Conservation (phyloP, 2,113 vertebrate species). For the Pygoscelis antarcticus region DNA sequence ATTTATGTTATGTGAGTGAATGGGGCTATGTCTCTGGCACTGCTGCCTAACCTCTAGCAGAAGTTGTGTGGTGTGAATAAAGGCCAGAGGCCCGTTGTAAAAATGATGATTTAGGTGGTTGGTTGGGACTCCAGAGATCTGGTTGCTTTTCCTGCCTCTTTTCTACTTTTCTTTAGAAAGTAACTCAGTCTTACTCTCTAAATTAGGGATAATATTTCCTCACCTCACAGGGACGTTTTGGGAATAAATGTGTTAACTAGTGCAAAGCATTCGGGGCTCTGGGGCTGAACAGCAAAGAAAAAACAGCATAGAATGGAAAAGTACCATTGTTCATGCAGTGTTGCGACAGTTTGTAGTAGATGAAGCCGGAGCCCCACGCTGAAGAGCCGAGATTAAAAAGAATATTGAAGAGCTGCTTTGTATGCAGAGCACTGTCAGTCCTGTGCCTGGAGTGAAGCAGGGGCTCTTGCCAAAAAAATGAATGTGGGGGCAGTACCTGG, state of each 20-base stretch:
- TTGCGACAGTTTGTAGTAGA: not conserved
- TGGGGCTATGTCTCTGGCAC: conserved; percentile 20
- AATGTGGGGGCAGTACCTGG: conserved; percentile 45
- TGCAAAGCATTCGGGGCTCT: not conserved
- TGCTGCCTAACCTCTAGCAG: conserved; percentile 32
- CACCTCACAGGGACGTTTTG: not conserved
- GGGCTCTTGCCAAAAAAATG: conserved; percentile 30
- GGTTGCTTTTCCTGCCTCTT: not conserved
- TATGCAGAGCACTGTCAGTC: conserved; percentile 1
- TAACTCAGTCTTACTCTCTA: not conserved
- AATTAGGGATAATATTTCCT: not conserved
- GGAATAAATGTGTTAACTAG: conserved; percentile 6
- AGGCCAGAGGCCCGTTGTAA: conserved; percentile 40
- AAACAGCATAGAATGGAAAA: not conserved
- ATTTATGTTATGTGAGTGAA: conserved; percentile 38
- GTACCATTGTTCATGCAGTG: not conserved
- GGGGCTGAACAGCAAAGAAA: not conserved
- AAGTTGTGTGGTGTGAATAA: conserved; percentile 44
- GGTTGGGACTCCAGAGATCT: conserved; percentile 4
- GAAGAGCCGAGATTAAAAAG: conserved; percentile 39
- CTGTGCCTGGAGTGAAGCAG: conserved; percentile 17
- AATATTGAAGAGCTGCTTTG: conserved; percentile 59
- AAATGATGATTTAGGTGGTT: conserved; percentile 31
- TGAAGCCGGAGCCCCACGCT: not conserved
- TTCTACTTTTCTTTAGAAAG: conserved; percentile 12